phyloP scores from a whole-genome alignment of 1,140 invertebrate species.

The Dendroctonus valens region DNA sequence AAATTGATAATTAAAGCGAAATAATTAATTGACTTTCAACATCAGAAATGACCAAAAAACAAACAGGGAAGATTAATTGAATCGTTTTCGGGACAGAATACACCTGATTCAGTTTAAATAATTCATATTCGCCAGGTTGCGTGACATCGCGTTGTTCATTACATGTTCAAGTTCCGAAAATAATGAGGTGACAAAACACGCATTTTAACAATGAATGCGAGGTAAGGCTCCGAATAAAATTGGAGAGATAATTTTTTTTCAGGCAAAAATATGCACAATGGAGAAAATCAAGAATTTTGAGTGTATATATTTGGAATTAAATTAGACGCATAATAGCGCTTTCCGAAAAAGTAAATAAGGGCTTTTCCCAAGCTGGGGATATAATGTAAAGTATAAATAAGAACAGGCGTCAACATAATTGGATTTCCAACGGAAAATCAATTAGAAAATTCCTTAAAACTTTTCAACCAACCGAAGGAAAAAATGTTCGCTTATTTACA shows the following conservation, averaged over 20 bases:
- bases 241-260: conserved; percentile 16
- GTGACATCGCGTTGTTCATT: conserved; percentile 19
- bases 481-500: conserved; percentile 9
- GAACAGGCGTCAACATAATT: conserved; percentile 5
- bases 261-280: neutral
- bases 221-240: conserved; percentile 2
- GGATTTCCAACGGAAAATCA: conserved; percentile 12
- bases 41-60: neutral
- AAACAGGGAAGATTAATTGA: neutral
- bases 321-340: neutral
- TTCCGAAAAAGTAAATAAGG: conserved; percentile 2
- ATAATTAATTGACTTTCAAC: too few relatives aligned
- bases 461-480: neutral
- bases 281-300: too few relatives aligned
- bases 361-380: neutral
- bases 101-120: conserved; percentile 17
- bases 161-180: conserved; percentile 19
- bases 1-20: too few relatives aligned
- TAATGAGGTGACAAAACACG: conserved; percentile 28
- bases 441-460: conserved; percentile 12
- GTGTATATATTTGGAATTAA: conserved; percentile 1
- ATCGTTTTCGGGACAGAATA: conserved; percentile 1
- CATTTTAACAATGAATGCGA: conserved; percentile 11
- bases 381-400: conserved; percentile 11
- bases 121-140: conserved; percentile 15